Base-by-base conservation (phyloP, 1,140 invertebrate genomes). In the Micrasema longulum region DNA sequence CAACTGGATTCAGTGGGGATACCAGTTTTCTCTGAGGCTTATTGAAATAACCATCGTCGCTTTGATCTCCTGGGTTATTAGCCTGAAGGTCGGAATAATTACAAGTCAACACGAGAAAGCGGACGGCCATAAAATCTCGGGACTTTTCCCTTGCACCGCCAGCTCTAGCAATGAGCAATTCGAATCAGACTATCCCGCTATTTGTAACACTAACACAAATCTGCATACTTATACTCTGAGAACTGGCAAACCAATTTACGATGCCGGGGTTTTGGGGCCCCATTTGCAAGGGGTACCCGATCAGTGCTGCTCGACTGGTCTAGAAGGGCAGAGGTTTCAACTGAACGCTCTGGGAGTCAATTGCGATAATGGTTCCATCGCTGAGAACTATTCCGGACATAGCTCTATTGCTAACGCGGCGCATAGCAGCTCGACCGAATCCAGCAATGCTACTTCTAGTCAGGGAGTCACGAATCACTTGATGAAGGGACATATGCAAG, bases 1-100 rank as follows among this genome's bases (percentile, higher is more conserved):
- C 36, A 86, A 88, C 76, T 97, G 95, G 95, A 84, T 95, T 5
- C 93, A 95, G 86, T 96, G 94, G 93, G 91, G 92, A 10, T 96
- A 94, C 83, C 93, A 96, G 76, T 91, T 95, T 74, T 91, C 91
- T 1, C 86, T 95, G 26, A 87, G 95, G 16, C 84, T 96, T 0
- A 88, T 96, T 35, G 95, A 97, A 80, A 89, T 96, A 20, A 89
- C 90, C 0, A 91, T 96, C 75, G 93, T 94, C 72, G 90, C 90
- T 7, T 84, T 95, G 11, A 88, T 96, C 71, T 91, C 91, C 0
- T 95, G 93, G 88, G 93, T 95, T 1, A 91, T 92, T 53, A 91
- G 93, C 76, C 78, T 93, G 26, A 89, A 89, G 76, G 85, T 85
- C 2, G 83, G 84, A 41, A 81, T 84, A 2, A 82, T 81, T 10